phyloP scores from a whole-genome alignment of 2,888 invertebrate genomes.

The Mythimna ferrago region DNA sequence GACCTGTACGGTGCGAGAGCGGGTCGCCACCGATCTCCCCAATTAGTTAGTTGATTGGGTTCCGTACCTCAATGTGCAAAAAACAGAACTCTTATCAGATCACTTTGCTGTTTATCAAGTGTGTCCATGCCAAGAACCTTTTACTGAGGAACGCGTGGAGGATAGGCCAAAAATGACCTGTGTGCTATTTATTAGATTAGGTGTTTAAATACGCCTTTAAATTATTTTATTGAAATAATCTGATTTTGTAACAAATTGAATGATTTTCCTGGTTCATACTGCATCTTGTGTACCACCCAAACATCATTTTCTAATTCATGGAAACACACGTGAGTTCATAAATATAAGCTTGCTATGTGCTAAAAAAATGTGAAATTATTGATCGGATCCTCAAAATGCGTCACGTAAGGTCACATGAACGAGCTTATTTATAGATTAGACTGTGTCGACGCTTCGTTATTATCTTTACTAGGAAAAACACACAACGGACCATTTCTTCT shows the following conservation, averaged over 20 bases:
- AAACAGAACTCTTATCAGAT: no score
- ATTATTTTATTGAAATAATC: no score
- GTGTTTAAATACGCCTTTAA: no score
- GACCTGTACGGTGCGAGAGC: no score
- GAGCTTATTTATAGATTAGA: constrained; percentile 35
- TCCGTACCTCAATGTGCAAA: no score
- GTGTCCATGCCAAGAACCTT: no score
- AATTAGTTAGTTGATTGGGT: no score
- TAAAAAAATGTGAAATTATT: constrained; percentile 25
- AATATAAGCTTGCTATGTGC: constrained; percentile 9
- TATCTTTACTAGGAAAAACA: constrained; percentile 17
- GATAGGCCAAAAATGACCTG: no score
- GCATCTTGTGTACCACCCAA: neutral
- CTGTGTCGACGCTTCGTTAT: constrained; percentile 10
- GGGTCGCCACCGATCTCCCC: no score
- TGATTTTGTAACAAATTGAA: neutral
- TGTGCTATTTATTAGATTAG: no score
- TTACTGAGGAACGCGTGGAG: no score
- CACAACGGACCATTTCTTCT: neutral
- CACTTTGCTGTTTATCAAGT: no score
- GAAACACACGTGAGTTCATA: neutral
- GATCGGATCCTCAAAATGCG: constrained; percentile 14
- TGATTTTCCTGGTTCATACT: neutral
- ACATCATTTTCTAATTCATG: constrained; percentile 4
- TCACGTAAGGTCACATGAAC: constrained; percentile 19